Evolutionary conservation across 2,888 invertebrate species (phyloP), one percentile per base, ranked within the genome.

Genomic region (Drosophila multiciliata): DNA sequence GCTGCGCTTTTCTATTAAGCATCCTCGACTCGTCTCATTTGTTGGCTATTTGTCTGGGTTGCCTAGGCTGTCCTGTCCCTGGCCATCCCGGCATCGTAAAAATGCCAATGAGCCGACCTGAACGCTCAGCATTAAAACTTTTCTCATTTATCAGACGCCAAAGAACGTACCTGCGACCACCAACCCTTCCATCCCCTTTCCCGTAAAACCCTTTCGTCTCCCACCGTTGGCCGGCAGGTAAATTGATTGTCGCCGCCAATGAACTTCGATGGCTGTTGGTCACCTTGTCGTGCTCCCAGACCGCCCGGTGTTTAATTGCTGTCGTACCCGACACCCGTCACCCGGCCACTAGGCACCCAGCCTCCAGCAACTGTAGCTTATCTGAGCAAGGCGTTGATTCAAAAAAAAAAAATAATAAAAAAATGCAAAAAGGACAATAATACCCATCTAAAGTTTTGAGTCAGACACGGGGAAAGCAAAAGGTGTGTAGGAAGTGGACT

Each of bases 61-160:
- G 69, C 75, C 74, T 66, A 65, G 68, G 45, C 15, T 29, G 62
- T 54, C 50, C 45, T 23, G 23, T 20, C 36, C 23, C 58, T n/a
- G 40, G 50, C 8, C 69, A 8, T 6, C 8, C n/a, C 36, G 82
- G 70, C 85, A 83, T 87, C 85, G 85, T 87, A 87, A 85, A 85
- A 85, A 85, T 87, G 87, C 87, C 85, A 85, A 84, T 84, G 87
- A 84, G 85, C 82, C 85, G 68, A 83, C 84, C 85, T 87, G 83
- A 86, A 80, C 83, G 81, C 73, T 62, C 62, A 67, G 75, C 85
- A 82, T 87, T 87, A 83, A 85, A 87, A 86, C 82, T 86, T 87
- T 86, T 85, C 87, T 82, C 85, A 87, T 87, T 86, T 86, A 86
- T 85, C 85, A 86, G 85, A 66, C 62, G 59, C 59, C 79, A 74